Evolutionary conservation across 2,113 vertebrate genomes (phyloP), one percentile per base, ranked within the genome.

Genomic region (Datnioides undecimradiatus): DNA sequence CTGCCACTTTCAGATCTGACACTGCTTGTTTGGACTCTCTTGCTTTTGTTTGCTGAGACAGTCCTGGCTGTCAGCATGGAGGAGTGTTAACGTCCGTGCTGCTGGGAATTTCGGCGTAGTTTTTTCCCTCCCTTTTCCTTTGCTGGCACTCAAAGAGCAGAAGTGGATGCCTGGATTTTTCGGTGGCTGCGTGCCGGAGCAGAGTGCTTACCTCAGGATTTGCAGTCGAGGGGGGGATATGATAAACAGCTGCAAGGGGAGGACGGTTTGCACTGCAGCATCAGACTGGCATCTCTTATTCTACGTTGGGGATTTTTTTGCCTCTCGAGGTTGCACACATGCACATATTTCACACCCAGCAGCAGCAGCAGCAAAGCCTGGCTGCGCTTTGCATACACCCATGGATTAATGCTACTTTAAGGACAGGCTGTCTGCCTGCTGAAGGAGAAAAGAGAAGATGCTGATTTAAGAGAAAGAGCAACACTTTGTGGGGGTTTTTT

Each of bases 201-300:
- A 63, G 71, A 65, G 73, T 69, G 74, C 85, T 83, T 46, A 75
- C 73, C 80, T 87, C 66, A 33, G 87, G 71, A 76, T 73, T 41
- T 8, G 43, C 36, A 45, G 40, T 45, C 2, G 4, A 27, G 58
- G 29, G 45, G 68, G 10, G 52, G 55, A 8, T 41, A 31, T 79
- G 85, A 49, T 58, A 82, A 81, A 77, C 72, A 51, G 80, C 69
- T 73, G 66, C 0, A 27, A 73, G 64, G 48, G 49, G 79, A 73
- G 52, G 62, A 80, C 49, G 31, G 38, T 66, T 49, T 81, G 67
- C 72, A 64, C 71, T 85, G 90, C 81, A 84, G 74, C 74, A 82
- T 79, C 64, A 80, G 51, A 67, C 79, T 33, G 33, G 64, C 71
- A 70, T 82, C 74, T 66, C 66, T 58, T 57, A 10, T 41, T 68